Conservation (phyloP, 2,797 vertebrate genomes). For the Typhlichthys subterraneus region DNA sequence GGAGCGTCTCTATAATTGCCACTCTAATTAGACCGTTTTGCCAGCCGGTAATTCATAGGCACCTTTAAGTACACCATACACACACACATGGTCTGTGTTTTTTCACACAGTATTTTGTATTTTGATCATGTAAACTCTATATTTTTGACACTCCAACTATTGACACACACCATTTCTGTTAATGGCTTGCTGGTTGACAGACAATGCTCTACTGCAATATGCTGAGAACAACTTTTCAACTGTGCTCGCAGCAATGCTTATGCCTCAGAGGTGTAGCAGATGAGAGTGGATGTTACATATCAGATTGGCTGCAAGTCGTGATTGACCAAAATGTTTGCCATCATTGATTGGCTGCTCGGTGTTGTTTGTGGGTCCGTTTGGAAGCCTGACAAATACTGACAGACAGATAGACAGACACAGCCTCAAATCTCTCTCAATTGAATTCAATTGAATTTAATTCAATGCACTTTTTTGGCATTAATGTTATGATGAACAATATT, state of each 20-base stretch:
- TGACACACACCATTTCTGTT: conserved; percentile 40
- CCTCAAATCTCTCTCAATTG: background rate
- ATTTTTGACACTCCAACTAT: conserved; percentile 39
- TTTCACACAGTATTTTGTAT: conserved; percentile 45
- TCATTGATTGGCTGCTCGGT: background rate
- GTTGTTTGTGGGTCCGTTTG: background rate
- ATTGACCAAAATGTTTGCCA: background rate
- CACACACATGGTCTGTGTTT: conserved; percentile 8
- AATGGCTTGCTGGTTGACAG: conserved; percentile 52
- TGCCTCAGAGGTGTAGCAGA: conserved; percentile 39
- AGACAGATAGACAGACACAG: conserved; percentile 3
- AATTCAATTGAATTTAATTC: too few relatives aligned
- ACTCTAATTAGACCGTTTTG: conserved; percentile 74
- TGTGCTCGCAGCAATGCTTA: too few relatives aligned
- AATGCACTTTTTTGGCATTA: too few relatives aligned
- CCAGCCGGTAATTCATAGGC: conserved; percentile 72
- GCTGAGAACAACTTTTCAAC: conserved; percentile 38
- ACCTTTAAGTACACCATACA: conserved; percentile 65
- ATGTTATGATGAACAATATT: too few relatives aligned
- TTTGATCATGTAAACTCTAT: conserved; percentile 56
- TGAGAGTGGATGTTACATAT: conserved; percentile 16
- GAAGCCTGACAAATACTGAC: background rate
- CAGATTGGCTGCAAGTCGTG: conserved; percentile 10
- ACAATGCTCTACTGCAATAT: conserved; percentile 56
- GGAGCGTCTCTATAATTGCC: conserved; percentile 70